Base-by-base conservation (phyloP, 1,140 invertebrate species). In the Oryctes rhinoceros region DNA sequence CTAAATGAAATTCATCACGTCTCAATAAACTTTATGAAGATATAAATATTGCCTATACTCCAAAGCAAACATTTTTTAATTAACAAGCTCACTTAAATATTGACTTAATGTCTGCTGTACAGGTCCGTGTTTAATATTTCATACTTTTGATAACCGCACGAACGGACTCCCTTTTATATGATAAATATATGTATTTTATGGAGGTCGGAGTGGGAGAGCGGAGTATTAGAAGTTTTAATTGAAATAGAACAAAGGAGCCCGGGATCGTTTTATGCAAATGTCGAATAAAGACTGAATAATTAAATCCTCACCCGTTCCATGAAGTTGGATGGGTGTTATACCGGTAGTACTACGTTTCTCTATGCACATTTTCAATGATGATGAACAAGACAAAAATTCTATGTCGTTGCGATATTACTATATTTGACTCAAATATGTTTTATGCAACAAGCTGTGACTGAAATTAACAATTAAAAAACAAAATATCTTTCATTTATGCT, bases 151-250 rank as follows among this genome's bases (percentile, higher is more conserved):
- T 59, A 59, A 59, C 15, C n/a, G n/a, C 53, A 59, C 18, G 10
- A 4, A 15, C 15, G 5, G 53, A n/a, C 13, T 30, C 65, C n/a
- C 13, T 30, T 18, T 24, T 37, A 71, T 71, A 71, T 71, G 15
- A n/a, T n/a, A 71, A 11, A 37, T 15, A 30, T 35, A 30, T 24
- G 65, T 35, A 71, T 6, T 71, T 30, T 24, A 71, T 71, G 65
- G 35, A 18, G 20, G 35, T 71, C 20, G 2, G 20, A 24, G 20
- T 71, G n/a, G 35, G 62, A 35, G 62, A 35, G 18, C 65, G 7
- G n/a, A 24, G 65, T 71, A 71, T 71, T 71, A 71, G 65, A 71
- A 71, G 65, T 71, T 71, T 71, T 35, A 71, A 71, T 71, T 71
- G 65, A 71, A 71, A 71, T 71, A 20, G 20, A 71, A 71, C 65